Percentiles rank a stretch among this genome's conserved stretches.
These are phyloP conservation scores for Philonicus albiceps DNA, from an alignment of 2,888 invertebrate species.

Conservation along the genomic window DNA sequence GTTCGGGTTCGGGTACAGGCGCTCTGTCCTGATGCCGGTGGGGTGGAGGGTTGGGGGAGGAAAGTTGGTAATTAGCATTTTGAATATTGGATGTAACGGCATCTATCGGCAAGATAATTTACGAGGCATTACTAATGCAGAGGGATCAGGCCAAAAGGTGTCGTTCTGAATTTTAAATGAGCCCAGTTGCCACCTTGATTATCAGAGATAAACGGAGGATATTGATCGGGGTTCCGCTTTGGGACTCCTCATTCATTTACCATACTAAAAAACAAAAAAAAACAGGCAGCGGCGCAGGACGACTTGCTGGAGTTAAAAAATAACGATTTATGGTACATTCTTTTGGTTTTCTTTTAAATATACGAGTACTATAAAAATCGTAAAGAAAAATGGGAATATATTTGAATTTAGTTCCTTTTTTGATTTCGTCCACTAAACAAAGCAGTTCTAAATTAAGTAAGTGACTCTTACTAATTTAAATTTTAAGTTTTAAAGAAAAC, in stretches of 20 bases:
- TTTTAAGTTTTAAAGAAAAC: too few relatives aligned
- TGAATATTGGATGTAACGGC: not conserved
- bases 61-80: not conserved
- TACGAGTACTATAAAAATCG: too few relatives aligned
- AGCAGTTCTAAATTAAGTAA: too few relatives aligned
- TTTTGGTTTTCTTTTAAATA: too few relatives aligned
- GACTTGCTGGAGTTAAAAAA: not conserved
- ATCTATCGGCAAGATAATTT: not conserved
- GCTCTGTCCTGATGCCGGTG: not conserved
- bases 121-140: not conserved
- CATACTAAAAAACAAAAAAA: too few relatives aligned
- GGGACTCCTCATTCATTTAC: not conserved
- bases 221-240: not conserved
- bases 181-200: not conserved
- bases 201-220: not conserved
- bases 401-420: too few relatives aligned
- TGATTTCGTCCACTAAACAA: too few relatives aligned
- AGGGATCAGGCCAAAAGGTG: not conserved
- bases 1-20: not conserved
- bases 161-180: not conserved
- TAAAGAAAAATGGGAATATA: too few relatives aligned
- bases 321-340: too few relatives aligned
- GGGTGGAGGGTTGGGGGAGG: too few relatives aligned
- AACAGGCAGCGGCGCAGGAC: not conserved
- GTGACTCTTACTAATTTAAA: too few relatives aligned